A percentile compares a stretch with the other conserved stretches of the same genome.
Evolutionary conservation across 1,140 invertebrate species (phyloP).

Genomic region (Camponotus pennsylvanicus): DNA sequence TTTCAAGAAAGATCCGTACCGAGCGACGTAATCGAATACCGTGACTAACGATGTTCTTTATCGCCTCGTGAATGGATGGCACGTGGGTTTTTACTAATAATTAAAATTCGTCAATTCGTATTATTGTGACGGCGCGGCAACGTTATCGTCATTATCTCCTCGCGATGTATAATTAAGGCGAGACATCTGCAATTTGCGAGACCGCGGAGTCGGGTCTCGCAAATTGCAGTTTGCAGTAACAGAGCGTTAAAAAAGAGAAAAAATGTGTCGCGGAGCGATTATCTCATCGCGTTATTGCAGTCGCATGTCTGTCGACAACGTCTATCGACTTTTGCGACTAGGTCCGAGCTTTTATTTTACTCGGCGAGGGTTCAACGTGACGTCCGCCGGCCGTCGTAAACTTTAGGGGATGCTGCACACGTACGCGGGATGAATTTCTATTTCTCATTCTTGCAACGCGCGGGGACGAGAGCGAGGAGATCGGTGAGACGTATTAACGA

Average conservation of each 20-base stretch:
- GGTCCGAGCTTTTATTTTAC: constrained; percentile 32
- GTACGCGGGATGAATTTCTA: constrained; percentile 65
- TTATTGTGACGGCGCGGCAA: not conserved
- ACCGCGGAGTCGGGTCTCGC: not conserved
- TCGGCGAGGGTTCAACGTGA: constrained; percentile 26
- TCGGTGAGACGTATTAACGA: constrained; percentile 53
- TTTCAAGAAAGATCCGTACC: constrained; percentile 12
- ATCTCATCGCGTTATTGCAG: constrained; percentile 57
- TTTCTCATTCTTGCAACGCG: constrained; percentile 34
- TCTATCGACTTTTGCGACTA: constrained; percentile 47
- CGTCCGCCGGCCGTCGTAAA: constrained; percentile 63
- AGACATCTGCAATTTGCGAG: not conserved
- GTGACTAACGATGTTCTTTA: constrained; percentile 5
- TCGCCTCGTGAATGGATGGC: not conserved
- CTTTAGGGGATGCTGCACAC: constrained; percentile 64
- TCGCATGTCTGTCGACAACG: constrained; percentile 42
- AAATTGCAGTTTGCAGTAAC: constrained; percentile 32
- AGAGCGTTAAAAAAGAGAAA: not conserved
- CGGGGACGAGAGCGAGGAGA: not conserved
- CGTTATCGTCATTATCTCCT: constrained; percentile 3
- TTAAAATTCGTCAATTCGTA: constrained; percentile 43
- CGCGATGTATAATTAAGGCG: constrained; percentile 31
- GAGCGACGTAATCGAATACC: not conserved
- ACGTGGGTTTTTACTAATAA: not conserved
- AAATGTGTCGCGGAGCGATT: constrained; percentile 6